These are phyloP conservation scores for Hemibagrus guttatus DNA, from an alignment of 2,797 vertebrate genomes.

Conservation along the genomic window DNA sequence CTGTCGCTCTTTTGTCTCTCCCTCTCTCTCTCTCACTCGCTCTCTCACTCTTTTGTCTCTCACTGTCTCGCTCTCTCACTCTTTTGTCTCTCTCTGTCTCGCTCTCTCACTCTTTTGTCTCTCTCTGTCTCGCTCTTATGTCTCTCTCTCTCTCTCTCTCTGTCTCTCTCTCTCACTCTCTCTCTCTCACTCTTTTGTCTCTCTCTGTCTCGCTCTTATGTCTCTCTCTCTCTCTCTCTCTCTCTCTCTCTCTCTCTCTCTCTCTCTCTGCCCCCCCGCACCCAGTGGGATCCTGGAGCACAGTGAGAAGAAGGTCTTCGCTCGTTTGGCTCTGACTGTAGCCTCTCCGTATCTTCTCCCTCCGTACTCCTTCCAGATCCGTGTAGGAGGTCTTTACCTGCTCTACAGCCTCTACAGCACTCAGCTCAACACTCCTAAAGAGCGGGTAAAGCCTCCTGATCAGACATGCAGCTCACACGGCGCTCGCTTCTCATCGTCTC, in stretches of 20 bases:
- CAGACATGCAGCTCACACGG: neutral
- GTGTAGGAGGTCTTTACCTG: conserved; percentile 90
- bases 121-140: no score
- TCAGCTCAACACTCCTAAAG: conserved; percentile 81
- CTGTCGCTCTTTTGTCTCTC: neutral
- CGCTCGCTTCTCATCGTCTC: neutral
- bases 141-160: no score
- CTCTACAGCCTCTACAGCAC: conserved; percentile 83
- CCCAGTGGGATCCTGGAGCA: conserved; percentile 79
- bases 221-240: conserved; percentile 12
- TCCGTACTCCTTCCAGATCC: conserved; percentile 90
- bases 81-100: no score
- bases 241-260: conserved; percentile 31
- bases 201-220: neutral
- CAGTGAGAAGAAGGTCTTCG: conserved; percentile 75
- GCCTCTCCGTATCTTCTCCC: conserved; percentile 82
- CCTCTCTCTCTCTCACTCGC: no score
- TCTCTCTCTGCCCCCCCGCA: no score
- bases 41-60: no score
- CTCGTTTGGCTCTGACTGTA: conserved; percentile 75
- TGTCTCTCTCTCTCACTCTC: neutral
- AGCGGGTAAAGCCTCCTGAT: conserved; percentile 75
- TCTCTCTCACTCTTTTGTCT: no score
- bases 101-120: no score
- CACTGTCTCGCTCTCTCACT: no score